A percentile compares a stretch with the other conserved stretches of the same genome.
These are phyloP conservation scores for Sceliomorpha sp. DNA, from an alignment of 2,888 invertebrate species.

Conservation along the genomic window DNA sequence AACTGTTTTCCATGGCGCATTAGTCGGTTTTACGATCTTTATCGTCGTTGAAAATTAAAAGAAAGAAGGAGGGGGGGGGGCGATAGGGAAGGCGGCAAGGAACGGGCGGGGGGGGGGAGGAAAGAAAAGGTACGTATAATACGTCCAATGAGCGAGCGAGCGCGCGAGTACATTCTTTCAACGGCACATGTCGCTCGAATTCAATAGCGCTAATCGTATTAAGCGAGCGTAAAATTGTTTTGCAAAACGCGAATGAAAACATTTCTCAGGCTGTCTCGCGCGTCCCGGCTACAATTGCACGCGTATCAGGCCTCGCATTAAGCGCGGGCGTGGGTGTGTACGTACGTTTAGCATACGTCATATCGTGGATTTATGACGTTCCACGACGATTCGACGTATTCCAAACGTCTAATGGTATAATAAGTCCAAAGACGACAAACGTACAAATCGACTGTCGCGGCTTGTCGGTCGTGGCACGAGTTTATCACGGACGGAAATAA, in stretches of 20 bases:
- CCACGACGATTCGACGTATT: slow-evolving; percentile 32
- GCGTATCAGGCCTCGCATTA: background rate
- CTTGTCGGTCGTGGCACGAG: background rate
- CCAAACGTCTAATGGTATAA: slow-evolving; percentile 23
- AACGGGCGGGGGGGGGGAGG: too few species aligned
- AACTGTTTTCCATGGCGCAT: slow-evolving; percentile 11
- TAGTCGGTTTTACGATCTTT: background rate
- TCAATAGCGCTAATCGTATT: slow-evolving; percentile 4
- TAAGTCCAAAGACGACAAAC: slow-evolving; percentile 34
- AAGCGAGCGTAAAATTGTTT: slow-evolving; percentile 7
- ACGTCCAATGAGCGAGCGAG: too few species aligned
- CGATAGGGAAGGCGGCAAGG: too few species aligned
- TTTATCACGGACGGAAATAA: slow-evolving; percentile 46
- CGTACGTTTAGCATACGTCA: slow-evolving; percentile 6
- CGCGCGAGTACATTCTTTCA: background rate
- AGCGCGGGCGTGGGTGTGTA: too few species aligned
- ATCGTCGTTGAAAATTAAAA: background rate
- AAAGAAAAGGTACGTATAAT: too few species aligned
- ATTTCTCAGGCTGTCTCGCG: background rate
- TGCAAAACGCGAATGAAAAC: background rate
- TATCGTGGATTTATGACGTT: slow-evolving; percentile 26
- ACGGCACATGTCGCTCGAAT: slow-evolving; percentile 6
- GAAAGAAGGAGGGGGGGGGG: background rate
- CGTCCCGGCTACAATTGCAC: background rate
- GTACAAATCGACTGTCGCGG: slow-evolving; percentile 28